A percentile compares a stretch with the other conserved stretches of the same genome.
phyloP scores from a whole-genome alignment of 2,888 invertebrate species.

The Tinea trinotella region DNA sequence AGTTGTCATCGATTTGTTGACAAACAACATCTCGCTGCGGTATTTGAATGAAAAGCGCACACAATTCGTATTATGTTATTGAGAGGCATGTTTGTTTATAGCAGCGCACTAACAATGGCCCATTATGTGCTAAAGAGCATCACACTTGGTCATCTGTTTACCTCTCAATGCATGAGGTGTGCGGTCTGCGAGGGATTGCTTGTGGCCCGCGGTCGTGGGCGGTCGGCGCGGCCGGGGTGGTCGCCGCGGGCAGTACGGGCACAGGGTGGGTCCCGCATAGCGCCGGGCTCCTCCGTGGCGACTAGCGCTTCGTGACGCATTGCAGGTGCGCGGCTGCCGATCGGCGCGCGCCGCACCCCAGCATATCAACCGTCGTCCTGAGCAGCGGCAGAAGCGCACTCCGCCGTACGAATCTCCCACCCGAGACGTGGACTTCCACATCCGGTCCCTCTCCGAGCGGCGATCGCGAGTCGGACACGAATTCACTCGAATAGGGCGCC shows the following conservation, averaged over 20 bases:
- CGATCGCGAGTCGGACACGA: neutral
- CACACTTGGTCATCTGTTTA: neutral
- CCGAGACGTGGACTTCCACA: slow-evolving; percentile 68
- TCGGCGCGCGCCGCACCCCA: slow-evolving; percentile 76
- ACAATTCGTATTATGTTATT: neutral
- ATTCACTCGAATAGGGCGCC: neutral
- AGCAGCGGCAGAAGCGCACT: too few species aligned
- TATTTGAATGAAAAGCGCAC: neutral
- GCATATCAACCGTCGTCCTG: slow-evolving; percentile 39
- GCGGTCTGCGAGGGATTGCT: too few species aligned
- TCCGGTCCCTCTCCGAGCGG: slow-evolving; percentile 20
- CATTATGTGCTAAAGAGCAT: neutral
- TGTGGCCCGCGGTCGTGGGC: too few species aligned
- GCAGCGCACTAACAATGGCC: neutral
- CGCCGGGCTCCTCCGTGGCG: slow-evolving; percentile 4
- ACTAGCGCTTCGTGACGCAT: slow-evolving; percentile 76
- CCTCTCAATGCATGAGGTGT: neutral
- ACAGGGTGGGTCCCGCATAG: neutral
- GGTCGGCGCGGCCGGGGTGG: neutral
- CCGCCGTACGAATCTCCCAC: slow-evolving; percentile 74
- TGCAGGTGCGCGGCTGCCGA: slow-evolving; percentile 89
- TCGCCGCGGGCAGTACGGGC: neutral
- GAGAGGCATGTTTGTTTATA: neutral
- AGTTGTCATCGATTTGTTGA: slow-evolving; percentile 1
- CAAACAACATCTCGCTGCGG: neutral